Conservation (phyloP, 2,888 invertebrate species). For the Drosophila paramelanica region DNA sequence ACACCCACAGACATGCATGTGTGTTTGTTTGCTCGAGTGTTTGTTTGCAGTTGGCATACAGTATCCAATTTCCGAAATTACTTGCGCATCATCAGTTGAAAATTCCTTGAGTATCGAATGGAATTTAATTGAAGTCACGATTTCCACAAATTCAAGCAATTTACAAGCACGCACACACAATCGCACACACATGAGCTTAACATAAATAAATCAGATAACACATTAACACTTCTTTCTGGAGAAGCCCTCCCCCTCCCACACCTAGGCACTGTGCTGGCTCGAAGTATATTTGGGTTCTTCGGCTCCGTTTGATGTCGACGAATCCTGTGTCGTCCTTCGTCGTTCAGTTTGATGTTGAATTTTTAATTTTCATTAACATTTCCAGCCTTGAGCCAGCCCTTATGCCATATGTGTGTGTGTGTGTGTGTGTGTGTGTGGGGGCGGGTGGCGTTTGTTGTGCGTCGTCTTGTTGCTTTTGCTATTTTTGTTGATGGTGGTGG, state of each 20-base stretch:
- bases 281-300: slow-evolving; percentile 50
- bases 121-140: slow-evolving; percentile 85
- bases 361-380: slow-evolving; percentile 80
- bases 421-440: neutral
- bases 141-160: slow-evolving; percentile 79
- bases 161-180: slow-evolving; percentile 30
- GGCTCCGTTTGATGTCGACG: slow-evolving; percentile 58
- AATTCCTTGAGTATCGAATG: slow-evolving; percentile 84
- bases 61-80: slow-evolving; percentile 83
- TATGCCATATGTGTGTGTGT: slow-evolving; percentile 29
- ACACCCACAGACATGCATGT: slow-evolving; percentile 23
- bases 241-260: slow-evolving; percentile 3
- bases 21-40: slow-evolving; percentile 52
- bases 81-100: slow-evolving; percentile 80
- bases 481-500: slow-evolving; percentile 33
- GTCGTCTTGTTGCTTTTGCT: slow-evolving; percentile 23
- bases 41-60: slow-evolving; percentile 73
- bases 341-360: slow-evolving; percentile 76
- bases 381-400: slow-evolving; percentile 62
- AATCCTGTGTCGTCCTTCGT: slow-evolving; percentile 46
- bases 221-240: slow-evolving; percentile 74
- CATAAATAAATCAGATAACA: slow-evolving; percentile 78
- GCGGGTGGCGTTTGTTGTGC: slow-evolving; percentile 6
- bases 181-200: slow-evolving; percentile 47
- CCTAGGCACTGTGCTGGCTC: neutral